Base-by-base conservation (phyloP, 2,113 vertebrate genomes). In the Sardina pilchardus region DNA sequence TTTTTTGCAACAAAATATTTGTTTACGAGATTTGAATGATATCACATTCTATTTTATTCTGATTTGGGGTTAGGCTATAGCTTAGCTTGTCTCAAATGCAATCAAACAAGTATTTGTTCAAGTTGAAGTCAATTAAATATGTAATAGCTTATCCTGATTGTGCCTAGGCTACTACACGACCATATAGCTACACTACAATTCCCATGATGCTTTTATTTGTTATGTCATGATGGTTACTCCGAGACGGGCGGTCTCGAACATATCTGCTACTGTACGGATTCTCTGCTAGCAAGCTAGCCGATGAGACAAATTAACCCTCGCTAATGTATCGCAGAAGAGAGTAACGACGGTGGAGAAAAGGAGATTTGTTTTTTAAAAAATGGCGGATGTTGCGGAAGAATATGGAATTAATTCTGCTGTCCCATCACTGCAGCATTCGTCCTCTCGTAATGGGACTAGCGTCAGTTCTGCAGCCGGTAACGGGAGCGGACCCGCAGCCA, bases 381-480 rank as follows among this genome's bases (percentile, higher is more conserved):
- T 95, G 95, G 91, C 94, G 90, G 94, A 95, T 87, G 89, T 93
- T 85, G 90, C 92, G 88, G 93, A 94, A 88, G 94, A 90, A 88
- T 91, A 93, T 82, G 92, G 86, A n/a, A 84, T 89, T 45, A 89
- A 91, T 83, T 90, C 93, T 1, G 59, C 91, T 30, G 89, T 88
- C 50, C 88, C 91, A 75, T 87, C 90, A 83, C 87, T 90, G 83
- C 88, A 92, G 85, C 93, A 87, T 53, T 86, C 90, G 85, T 87
- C 90, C 63, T 92, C 92, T 44, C 84, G 91, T 17, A 91, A 91
- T 87, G 90, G 92, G 87, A 91, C 93, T 39, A 88, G 90, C 34
- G 93, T 92, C 82, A 92, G 92, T 1, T 95, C 95, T 24, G 93
- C 94, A 30, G 93, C 94, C 87, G 92, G 94, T 85, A 93, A 93